A percentile compares a stretch with the other conserved stretches of the same genome.
Conservation (phyloP, 1,140 invertebrate genomes). For the Drosophila chauvacae region DNA sequence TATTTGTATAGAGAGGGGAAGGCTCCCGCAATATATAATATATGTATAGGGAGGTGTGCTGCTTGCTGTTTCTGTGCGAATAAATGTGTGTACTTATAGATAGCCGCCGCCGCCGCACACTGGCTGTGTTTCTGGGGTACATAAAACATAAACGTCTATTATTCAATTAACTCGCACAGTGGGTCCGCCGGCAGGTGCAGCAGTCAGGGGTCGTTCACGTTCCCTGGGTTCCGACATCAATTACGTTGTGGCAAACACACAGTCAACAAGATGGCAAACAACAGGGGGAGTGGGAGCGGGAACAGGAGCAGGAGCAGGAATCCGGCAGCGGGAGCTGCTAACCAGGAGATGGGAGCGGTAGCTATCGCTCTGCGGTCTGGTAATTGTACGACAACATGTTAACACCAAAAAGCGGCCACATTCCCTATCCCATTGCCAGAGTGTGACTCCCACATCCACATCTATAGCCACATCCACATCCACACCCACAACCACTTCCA, state of each 20-base stretch:
- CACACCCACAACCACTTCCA: slow-evolving; percentile 1
- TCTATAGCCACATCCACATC: not conserved
- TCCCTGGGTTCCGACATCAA: slow-evolving; percentile 47
- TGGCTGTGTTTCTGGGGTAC: slow-evolving; percentile 36
- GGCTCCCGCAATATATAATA: not conserved
- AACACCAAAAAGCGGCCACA: slow-evolving; percentile 67
- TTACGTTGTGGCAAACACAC: slow-evolving; percentile 64
- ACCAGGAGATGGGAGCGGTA: slow-evolving; percentile 4
- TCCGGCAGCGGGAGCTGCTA: not conserved
- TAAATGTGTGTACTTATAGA: slow-evolving; percentile 38
- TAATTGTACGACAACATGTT: slow-evolving; percentile 79
- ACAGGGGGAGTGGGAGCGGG: not conserved
- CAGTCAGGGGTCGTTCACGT: slow-evolving; percentile 39
- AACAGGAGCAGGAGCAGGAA: not conserved
- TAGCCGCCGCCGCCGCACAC: slow-evolving; percentile 10
- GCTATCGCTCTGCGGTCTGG: slow-evolving; percentile 59
- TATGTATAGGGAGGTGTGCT: not conserved
- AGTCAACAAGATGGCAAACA: slow-evolving; percentile 60
- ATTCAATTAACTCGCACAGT: slow-evolving; percentile 76
- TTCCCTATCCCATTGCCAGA: slow-evolving; percentile 15
- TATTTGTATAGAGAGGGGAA: slow-evolving; percentile 1
- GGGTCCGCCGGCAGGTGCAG: slow-evolving; percentile 46
- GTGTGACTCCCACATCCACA: slow-evolving; percentile 20
- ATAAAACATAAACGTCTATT: slow-evolving; percentile 81
- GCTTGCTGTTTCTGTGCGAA: slow-evolving; percentile 6